Conservation (phyloP, 2,888 invertebrate species). For the Shargacucullia verbasci region DNA sequence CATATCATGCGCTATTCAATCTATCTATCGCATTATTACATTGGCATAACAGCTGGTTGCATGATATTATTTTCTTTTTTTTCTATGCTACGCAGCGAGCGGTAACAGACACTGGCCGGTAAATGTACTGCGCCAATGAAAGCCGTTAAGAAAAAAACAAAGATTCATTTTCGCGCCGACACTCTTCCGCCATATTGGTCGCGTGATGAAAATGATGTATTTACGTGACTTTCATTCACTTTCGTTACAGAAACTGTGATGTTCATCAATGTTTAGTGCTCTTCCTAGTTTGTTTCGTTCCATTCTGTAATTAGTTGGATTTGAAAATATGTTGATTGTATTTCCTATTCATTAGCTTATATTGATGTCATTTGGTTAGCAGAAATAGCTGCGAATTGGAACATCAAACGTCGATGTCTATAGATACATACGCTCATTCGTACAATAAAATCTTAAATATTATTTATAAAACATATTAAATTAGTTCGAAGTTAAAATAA, state of each 20-base stretch:
- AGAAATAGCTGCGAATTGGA: conserved; percentile 11
- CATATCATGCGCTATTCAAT: conserved; percentile 37
- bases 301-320: conserved; percentile 32
- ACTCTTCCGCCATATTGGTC: conserved; percentile 83
- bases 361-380: conserved; percentile 4
- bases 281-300: conserved; percentile 66
- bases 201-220: conserved; percentile 88
- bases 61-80: conserved; percentile 58
- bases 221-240: conserved; percentile 84
- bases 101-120: conserved; percentile 79
- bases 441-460: no score
- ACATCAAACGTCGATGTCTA: no score
- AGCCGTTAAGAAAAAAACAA: conserved; percentile 77
- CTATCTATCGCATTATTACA: conserved; percentile 42
- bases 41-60: conserved; percentile 52
- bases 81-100: conserved; percentile 49
- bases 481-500: no score
- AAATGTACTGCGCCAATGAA: conserved; percentile 76
- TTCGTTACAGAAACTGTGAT: conserved; percentile 81
- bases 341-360: conserved; percentile 37
- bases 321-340: conserved; percentile 39
- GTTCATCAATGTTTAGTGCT: conserved; percentile 61
- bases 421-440: no score
- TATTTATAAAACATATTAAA: no score
- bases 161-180: conserved; percentile 86